These are phyloP conservation scores for Grammomys surdaster DNA, from an alignment of 2,113 vertebrate species.

Conservation along the genomic window DNA sequence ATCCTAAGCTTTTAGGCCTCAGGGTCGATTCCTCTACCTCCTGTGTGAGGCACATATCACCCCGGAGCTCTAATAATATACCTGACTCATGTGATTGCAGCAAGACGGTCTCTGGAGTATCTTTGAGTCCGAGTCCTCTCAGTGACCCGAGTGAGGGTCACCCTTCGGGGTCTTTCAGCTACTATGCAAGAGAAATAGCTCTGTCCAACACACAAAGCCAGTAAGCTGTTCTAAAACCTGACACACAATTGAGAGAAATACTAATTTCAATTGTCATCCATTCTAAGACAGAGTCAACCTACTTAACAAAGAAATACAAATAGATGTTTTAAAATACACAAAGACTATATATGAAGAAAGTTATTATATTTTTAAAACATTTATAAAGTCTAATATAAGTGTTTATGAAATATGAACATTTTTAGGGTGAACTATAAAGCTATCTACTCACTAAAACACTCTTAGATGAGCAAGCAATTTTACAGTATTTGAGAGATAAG, in stretches of 20 bases:
- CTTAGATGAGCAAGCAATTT: background rate
- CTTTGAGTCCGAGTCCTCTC: no score
- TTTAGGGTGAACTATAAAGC: background rate
- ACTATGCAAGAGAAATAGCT: constrained; percentile 47
- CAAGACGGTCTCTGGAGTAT: no score
- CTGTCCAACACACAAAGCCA: background rate
- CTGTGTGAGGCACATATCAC: no score
- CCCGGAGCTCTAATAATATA: no score
- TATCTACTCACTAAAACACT: constrained; percentile 11
- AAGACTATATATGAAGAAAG: background rate
- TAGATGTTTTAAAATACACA: constrained; percentile 33
- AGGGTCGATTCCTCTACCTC: no score
- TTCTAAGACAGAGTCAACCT: constrained; percentile 43
- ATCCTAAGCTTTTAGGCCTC: no score
- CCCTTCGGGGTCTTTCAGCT: no score
- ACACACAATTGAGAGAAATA: constrained; percentile 32
- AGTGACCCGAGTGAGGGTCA: no score
- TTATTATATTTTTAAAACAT: constrained; percentile 30
- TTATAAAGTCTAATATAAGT: constrained; percentile 40
- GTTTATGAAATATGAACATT: constrained; percentile 7
- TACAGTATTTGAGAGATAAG: background rate
- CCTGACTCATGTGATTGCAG: no score
- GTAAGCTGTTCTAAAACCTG: background rate
- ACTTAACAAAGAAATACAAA: constrained; percentile 49
- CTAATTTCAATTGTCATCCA: constrained; percentile 25